These are phyloP conservation scores for Drosophila chauvacae DNA, from an alignment of 1,140 invertebrate species.

Conservation along the genomic window DNA sequence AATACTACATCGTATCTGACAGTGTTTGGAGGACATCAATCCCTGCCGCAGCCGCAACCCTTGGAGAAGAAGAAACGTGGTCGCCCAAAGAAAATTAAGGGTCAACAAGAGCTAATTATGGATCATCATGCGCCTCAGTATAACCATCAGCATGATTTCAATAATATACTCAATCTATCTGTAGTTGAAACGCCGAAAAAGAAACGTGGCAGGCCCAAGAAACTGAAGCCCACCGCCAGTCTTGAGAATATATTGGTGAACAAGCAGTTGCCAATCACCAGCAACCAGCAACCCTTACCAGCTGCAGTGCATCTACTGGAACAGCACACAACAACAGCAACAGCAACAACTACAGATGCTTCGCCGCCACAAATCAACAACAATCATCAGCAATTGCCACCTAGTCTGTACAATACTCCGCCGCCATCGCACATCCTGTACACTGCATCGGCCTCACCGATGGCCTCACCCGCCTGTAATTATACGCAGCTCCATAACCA, in stretches of 20 bases:
- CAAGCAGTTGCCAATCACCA: conserved; percentile 26
- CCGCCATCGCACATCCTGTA: conserved; percentile 68
- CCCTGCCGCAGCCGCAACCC: conserved; percentile 62
- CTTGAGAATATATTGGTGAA: conserved; percentile 49
- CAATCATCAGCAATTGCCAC: conserved; percentile 57
- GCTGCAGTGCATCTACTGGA: conserved; percentile 47
- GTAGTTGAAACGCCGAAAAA: conserved; percentile 85
- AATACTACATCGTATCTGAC: conserved; percentile 47
- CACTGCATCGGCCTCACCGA: conserved; percentile 70
- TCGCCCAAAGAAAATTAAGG: conserved; percentile 93
- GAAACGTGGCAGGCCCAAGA: conserved; percentile 93
- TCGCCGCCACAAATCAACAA: conserved; percentile 59
- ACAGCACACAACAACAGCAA: conserved; percentile 20
- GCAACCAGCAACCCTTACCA: background rate
- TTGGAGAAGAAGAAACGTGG: conserved; percentile 95
- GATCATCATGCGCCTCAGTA: conserved; percentile 50
- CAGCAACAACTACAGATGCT: conserved; percentile 5
- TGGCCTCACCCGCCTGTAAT: conserved; percentile 74
- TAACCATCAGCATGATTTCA: conserved; percentile 63
- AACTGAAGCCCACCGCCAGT: conserved; percentile 87
- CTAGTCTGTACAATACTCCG: conserved; percentile 68
- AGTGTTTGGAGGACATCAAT: conserved; percentile 47
- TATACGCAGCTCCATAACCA: conserved; percentile 55
- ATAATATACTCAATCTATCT: conserved; percentile 77
- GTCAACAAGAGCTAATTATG: conserved; percentile 86